Evolutionary conservation across 92 coral and sea anemone species (phyloP), one percentile per base, ranked within the genome.

Genomic region (Diadumene lineata): DNA sequence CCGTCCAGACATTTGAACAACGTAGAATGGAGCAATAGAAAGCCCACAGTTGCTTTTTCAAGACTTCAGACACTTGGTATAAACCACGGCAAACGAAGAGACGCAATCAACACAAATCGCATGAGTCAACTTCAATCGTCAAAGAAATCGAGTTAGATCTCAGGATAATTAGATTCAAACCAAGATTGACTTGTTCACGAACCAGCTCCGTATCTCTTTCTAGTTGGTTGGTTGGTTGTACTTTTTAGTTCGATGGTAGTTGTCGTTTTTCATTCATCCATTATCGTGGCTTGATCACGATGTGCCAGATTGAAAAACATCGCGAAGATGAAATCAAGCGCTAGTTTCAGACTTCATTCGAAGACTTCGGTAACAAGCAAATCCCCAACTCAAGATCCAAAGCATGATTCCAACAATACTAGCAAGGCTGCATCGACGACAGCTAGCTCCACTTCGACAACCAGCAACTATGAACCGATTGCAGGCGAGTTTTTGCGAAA

Each of bases 251-350:
- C 6, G 7, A 38, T 38, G 48, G 48, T 38, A 4, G 48, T 38
- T 16, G 18, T 21, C 58, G 58, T 53, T 21, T 53, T 13, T 15
- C 6, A 23, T 16, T 53, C 4, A 2, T 21, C 2, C 2, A 15
- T 23, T 62, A n/a, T 16, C 38, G 43, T 30, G 29, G 15, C 33
- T 72, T 46, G 66, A 72, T 72, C 65, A 62, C 77, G 21, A 38
- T 33, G 63, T 46, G 16, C 34, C 38, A 27, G 50, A 13, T 31
- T 33, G 9, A 32, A 27, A 16, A 56, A 32, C 65, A 18, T 44
- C 8, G 75, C 72, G 33, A n/a, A n/a, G n/a, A 91, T 91, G 97
- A 91, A 88, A 64, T 86, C 97, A 21, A 88, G 97, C 64, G 90
- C 93, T 31, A 85, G 93, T 78, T 82, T 91, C 79, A 75, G 90